phyloP scores from a whole-genome alignment of 2,113 vertebrate species.

The Microcebus lehilahytsara region DNA sequence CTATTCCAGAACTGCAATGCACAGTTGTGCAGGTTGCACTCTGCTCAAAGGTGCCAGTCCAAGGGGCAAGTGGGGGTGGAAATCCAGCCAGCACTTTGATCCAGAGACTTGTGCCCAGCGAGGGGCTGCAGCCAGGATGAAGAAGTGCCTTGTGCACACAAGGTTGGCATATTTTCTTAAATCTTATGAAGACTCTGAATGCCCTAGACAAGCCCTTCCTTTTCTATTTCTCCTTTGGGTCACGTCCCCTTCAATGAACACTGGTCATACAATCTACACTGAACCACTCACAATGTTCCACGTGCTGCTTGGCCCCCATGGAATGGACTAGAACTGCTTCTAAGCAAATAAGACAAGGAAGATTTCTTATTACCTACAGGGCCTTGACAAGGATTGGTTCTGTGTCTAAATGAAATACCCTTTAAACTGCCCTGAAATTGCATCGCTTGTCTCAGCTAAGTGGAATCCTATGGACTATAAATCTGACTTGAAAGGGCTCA shows the following conservation, averaged over 20 bases:
- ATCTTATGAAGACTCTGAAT: not conserved
- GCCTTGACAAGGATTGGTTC: slow-evolving; percentile 60
- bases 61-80: fast-evolving
- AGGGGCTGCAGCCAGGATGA: not conserved
- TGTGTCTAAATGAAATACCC: slow-evolving; percentile 78
- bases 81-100: not conserved
- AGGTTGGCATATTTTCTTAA: not conserved
- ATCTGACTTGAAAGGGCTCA: slow-evolving; percentile 67
- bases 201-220: not conserved
- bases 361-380: slow-evolving; percentile 58
- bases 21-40: not conserved
- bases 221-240: not conserved
- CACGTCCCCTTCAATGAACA: not conserved
- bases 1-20: not conserved
- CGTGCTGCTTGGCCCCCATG: fast-evolving
- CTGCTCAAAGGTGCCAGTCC: not conserved
- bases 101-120: not conserved
- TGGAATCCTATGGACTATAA: slow-evolving; percentile 72
- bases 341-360: slow-evolving; percentile 42
- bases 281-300: not conserved
- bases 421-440: slow-evolving; percentile 81
- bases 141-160: not conserved
- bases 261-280: not conserved
- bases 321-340: not conserved
- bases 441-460: slow-evolving; percentile 77